Evolutionary conservation across 2,113 vertebrate species (phyloP), one percentile per base, ranked within the genome.

Genomic region (Montifringilla adamsi): DNA sequence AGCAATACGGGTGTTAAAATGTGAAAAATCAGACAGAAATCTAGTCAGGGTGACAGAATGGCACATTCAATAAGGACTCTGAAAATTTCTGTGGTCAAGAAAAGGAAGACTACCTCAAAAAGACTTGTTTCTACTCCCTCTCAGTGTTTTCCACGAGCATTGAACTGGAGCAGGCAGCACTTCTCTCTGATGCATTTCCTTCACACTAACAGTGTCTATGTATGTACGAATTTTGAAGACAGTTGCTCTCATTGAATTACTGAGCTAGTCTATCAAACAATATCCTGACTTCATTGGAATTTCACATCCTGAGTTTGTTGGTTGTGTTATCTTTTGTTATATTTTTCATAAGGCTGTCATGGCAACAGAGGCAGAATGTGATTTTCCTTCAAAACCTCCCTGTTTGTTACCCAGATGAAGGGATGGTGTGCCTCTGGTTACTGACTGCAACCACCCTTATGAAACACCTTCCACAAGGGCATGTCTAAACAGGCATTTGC

Each of bases 281-380:
- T 73, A 70, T 43, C 27, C 50, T 23, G 63, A 77, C 59, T 91
- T 96, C 67, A 52, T 0, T 52, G 72, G 50, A 91, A 87, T 80
- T 93, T 85, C 78, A 63, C 63, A 49, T 85, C 59, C 59, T 55
- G 59, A 73, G 19, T 89, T 82, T 87, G 74, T 86, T 63, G 39
- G 12, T 39, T 95, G 30, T 74, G 43, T 59, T 85, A 52, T 64
- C 46, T 84, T 47, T 69, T 83, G 17, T 64, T 46, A 37, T 58
- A 62, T 66, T 88, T 93, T 85, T 88, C 47, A 22, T 52, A 81
- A 84, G 60, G 47, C 72, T 96, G 85, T 88, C 87, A 96, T 88
- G 60, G 78, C 68, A 95, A 95, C 82, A 77, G 85, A 77, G 11
- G 10, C 44, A 77, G 28, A 67, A 64, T 0, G 5, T 83, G 27